phyloP scores from a whole-genome alignment of 2,797 vertebrate species.

The Odontamblyopus lacepedii region DNA sequence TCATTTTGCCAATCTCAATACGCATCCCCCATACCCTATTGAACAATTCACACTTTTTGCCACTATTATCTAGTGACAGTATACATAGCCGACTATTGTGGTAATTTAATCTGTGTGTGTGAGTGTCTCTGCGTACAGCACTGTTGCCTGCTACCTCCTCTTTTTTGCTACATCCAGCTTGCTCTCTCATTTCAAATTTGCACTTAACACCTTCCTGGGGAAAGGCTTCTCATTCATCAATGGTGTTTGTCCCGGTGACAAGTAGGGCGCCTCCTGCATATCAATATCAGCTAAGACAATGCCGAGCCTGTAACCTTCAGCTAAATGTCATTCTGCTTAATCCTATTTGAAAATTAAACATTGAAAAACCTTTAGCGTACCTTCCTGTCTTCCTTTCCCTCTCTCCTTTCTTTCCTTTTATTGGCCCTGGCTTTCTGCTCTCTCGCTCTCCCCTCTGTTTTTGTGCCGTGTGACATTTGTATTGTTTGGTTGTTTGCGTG shows the following conservation, averaged over 20 bases:
- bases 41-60: conserved; percentile 74
- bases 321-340: conserved; percentile 91
- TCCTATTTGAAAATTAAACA: conserved; percentile 91
- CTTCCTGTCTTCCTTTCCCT: conserved; percentile 73
- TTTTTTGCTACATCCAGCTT: conserved; percentile 48
- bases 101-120: conserved; percentile 66
- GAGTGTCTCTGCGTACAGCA: conserved; percentile 45
- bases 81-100: conserved; percentile 64
- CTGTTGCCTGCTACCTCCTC: conserved; percentile 18
- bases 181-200: conserved; percentile 80
- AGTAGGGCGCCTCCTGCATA: conserved; percentile 83
- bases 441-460: conserved; percentile 47
- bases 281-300: conserved; percentile 88
- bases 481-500: conserved; percentile 70
- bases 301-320: conserved; percentile 85
- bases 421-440: conserved; percentile 44
- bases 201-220: conserved; percentile 86
- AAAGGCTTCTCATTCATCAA: conserved; percentile 87
- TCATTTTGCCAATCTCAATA: conserved; percentile 58
- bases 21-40: conserved; percentile 54
- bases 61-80: conserved; percentile 69
- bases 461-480: conserved; percentile 77
- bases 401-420: conserved; percentile 54
- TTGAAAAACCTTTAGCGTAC: conserved; percentile 83
- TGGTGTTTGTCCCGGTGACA: conserved; percentile 86